These are phyloP conservation scores for Bovichtus variegatus DNA, from an alignment of 2,797 vertebrate genomes.

Conservation along the genomic window DNA sequence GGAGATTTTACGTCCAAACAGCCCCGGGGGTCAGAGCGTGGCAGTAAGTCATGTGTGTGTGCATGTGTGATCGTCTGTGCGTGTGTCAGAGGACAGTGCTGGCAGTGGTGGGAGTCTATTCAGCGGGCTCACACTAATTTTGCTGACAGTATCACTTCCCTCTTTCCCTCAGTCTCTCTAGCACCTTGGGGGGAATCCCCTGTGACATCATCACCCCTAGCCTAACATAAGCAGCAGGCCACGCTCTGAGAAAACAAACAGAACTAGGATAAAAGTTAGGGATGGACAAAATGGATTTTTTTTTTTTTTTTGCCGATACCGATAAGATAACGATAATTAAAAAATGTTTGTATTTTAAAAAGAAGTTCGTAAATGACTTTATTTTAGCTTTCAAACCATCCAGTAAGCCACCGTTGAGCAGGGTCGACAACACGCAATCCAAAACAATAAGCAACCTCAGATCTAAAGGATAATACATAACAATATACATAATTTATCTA, in stretches of 20 bases:
- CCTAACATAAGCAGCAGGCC: slow-evolving; percentile 29
- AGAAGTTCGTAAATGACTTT: no score
- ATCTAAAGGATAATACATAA: no score
- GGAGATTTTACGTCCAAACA: slow-evolving; percentile 60
- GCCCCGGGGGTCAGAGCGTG: slow-evolving; percentile 46
- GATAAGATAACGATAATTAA: no score
- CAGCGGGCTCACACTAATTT: slow-evolving; percentile 45
- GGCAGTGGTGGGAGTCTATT: slow-evolving; percentile 53
- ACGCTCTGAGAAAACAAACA: not conserved
- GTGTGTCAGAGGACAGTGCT: slow-evolving; percentile 41
- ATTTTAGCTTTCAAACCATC: no score
- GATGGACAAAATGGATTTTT: no score
- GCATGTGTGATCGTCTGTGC: slow-evolving; percentile 6
- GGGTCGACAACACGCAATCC: no score
- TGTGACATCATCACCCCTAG: slow-evolving; percentile 55
- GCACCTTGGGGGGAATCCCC: slow-evolving; percentile 54
- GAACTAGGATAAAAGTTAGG: not conserved
- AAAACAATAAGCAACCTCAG: no score
- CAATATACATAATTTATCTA: no score
- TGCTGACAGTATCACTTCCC: slow-evolving; percentile 59
- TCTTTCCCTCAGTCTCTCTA: slow-evolving; percentile 30
- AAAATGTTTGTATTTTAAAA: no score
- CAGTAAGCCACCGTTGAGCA: no score
- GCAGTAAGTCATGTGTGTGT: slow-evolving; percentile 31
- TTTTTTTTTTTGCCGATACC: no score